Conservation (phyloP, 2,888 invertebrate species). For the Steinernema hermaphroditum region DNA sequence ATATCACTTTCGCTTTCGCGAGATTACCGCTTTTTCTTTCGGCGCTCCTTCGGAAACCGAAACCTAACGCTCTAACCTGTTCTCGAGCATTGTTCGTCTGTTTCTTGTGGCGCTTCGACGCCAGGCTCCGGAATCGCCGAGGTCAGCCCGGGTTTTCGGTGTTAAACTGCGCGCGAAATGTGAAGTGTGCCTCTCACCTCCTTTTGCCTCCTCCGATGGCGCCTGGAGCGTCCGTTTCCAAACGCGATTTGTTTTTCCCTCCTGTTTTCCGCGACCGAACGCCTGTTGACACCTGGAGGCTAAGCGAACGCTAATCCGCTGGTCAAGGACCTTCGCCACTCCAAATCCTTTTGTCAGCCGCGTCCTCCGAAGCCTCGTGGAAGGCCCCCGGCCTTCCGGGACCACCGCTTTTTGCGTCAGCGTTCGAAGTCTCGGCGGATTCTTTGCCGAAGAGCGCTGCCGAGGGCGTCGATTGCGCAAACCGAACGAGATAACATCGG, state of each 20-base stretch:
- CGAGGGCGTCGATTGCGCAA: slow-evolving; percentile 5
- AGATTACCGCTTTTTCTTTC: no score
- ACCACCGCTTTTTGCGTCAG: no score
- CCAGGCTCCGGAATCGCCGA: slow-evolving; percentile 1
- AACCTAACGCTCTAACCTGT: slow-evolving; percentile 18
- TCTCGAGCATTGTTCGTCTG: slow-evolving; percentile 10
- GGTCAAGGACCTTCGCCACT: slow-evolving; percentile 22
- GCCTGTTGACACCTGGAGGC: slow-evolving; percentile 25
- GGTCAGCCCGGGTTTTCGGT: slow-evolving; percentile 17
- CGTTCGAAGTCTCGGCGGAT: no score
- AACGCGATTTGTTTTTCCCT: slow-evolving; percentile 24
- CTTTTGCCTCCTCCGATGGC: not conserved
- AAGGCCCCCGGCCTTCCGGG: not conserved
- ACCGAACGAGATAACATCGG: slow-evolving; percentile 17
- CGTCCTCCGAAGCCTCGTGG: no score
- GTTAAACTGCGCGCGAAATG: slow-evolving; percentile 6
- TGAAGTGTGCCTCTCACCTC: slow-evolving; percentile 1
- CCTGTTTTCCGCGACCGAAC: slow-evolving; percentile 18
- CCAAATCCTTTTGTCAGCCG: not conserved
- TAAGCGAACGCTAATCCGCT: slow-evolving; percentile 21
- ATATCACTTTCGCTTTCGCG: slow-evolving; percentile 8
- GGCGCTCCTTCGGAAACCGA: slow-evolving; percentile 22
- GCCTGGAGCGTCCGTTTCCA: not conserved
- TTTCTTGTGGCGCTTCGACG: not conserved
- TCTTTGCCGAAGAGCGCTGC: no score